phyloP scores from a whole-genome alignment of 2,797 vertebrate genomes.

The Sardinella longiceps region DNA sequence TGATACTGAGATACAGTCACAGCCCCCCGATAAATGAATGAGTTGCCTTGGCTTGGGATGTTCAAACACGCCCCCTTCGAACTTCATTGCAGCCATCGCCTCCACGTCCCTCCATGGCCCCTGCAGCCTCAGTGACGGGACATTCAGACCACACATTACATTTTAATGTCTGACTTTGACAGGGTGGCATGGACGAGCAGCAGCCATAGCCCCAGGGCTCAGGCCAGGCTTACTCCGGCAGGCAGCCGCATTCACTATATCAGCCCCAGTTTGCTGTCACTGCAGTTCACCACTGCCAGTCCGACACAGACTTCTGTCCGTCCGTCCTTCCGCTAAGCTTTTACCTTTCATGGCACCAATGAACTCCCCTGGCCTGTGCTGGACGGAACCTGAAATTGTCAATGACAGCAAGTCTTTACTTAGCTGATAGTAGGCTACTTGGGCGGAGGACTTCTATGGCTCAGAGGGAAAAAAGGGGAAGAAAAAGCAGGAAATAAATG shows the following conservation, averaged over 20 bases:
- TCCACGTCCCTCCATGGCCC: neutral
- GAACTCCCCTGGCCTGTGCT: neutral
- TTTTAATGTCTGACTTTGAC: neutral
- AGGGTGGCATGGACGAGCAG: neutral
- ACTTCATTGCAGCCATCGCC: neutral
- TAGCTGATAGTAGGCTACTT: constrained; percentile 13
- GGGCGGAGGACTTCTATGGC: neutral
- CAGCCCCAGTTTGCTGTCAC: neutral
- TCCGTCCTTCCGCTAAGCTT: neutral
- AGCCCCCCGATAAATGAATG: neutral
- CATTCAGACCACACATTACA: neutral
- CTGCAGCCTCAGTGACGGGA: neutral
- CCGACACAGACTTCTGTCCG: neutral
- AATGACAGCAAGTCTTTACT: constrained; percentile 15
- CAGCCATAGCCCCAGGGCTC: neutral
- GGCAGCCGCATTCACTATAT: neutral
- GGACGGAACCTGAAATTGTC: neutral
- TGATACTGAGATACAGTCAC: too few species aligned
- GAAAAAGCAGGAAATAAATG: constrained; percentile 1
- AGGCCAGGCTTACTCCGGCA: neutral
- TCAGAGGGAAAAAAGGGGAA: neutral
- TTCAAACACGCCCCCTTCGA: neutral
- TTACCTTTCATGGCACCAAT: neutral
- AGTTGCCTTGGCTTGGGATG: neutral
- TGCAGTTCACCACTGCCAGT: constrained; percentile 14